These are phyloP conservation scores for Sarcophaga peregrina DNA, from an alignment of 1,140 invertebrate genomes.

Conservation along the genomic window DNA sequence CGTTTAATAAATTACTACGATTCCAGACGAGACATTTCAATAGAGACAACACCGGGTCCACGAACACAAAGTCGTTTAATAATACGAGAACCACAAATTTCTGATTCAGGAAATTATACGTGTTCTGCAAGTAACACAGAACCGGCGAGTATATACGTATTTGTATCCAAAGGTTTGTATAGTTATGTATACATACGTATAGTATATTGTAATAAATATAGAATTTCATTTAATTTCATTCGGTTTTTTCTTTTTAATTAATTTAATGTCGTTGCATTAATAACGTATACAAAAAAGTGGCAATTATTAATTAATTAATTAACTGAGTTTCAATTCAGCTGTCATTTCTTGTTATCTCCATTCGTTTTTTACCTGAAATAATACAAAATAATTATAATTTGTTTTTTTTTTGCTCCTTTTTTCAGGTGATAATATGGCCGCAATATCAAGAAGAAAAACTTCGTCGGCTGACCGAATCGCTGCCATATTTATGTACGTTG, in stretches of 20 bases:
- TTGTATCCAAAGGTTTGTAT: conserved; percentile 91
- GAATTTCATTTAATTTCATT: too few relatives aligned
- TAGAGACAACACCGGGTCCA: conserved; percentile 86
- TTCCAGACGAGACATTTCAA: conserved; percentile 82
- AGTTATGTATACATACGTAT: too few relatives aligned
- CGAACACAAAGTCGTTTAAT: conserved; percentile 85
- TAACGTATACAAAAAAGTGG: too few relatives aligned
- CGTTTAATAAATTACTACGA: conserved; percentile 93
- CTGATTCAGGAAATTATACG: conserved; percentile 91
- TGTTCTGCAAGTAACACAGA: conserved; percentile 91
- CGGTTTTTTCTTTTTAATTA: too few relatives aligned
- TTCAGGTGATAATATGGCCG: conserved; percentile 67
- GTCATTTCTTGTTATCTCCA: not conserved
- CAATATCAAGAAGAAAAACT: conserved; percentile 65
- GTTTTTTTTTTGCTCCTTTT: conserved; percentile 46
- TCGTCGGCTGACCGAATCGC: conserved; percentile 65
- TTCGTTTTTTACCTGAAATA: not conserved
- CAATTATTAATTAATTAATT: too few relatives aligned
- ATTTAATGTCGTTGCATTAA: too few relatives aligned
- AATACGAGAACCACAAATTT: conserved; percentile 83
- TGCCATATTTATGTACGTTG: conserved; percentile 64
- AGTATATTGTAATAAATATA: too few relatives aligned
- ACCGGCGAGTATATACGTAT: conserved; percentile 87
- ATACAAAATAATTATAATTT: not conserved
- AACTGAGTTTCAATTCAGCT: too few relatives aligned